Conservation (phyloP, 64 coral and sea anemone species). For the Montipora sp. region DNA sequence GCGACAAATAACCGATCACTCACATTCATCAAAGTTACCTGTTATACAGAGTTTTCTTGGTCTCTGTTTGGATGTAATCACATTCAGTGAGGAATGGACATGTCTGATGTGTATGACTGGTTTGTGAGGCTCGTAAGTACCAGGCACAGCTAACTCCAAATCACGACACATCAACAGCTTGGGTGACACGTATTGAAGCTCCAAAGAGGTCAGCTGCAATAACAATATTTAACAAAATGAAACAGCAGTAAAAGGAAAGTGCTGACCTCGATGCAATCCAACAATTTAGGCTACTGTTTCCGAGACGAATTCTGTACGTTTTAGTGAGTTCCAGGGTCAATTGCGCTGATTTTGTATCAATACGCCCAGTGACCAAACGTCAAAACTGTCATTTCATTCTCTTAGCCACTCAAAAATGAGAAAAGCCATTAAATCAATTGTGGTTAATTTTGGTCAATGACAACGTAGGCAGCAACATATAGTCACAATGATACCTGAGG, state of each 20-base stretch:
- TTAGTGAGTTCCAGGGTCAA: no score
- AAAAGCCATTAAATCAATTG: no score
- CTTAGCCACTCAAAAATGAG: no score
- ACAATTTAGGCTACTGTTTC: no score
- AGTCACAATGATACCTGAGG: slow-evolving; percentile 70
- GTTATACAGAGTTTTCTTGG: slow-evolving; percentile 92
- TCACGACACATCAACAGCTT: slow-evolving; percentile 97
- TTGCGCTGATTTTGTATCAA: no score
- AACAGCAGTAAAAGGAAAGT: no score
- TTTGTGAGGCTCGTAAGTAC: slow-evolving; percentile 94
- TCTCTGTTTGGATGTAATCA: slow-evolving; percentile 97
- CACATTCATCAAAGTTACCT: slow-evolving; percentile 28
- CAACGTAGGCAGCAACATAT: no score
- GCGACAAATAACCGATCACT: no score
- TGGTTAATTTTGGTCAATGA: background rate
- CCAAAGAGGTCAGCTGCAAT: slow-evolving; percentile 91
- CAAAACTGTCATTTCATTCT: no score
- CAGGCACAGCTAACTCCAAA: slow-evolving; percentile 93
- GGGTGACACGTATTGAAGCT: slow-evolving; percentile 97
- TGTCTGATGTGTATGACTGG: slow-evolving; percentile 94
- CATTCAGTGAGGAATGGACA: slow-evolving; percentile 92
- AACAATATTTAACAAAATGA: background rate
- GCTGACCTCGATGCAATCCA: no score
- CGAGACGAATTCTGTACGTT: no score
- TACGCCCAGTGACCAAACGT: no score